Percentiles rank a stretch among this genome's conserved stretches.
phyloP scores from a whole-genome alignment of 2,888 invertebrate species.

The Bhutanitis thaidina region DNA sequence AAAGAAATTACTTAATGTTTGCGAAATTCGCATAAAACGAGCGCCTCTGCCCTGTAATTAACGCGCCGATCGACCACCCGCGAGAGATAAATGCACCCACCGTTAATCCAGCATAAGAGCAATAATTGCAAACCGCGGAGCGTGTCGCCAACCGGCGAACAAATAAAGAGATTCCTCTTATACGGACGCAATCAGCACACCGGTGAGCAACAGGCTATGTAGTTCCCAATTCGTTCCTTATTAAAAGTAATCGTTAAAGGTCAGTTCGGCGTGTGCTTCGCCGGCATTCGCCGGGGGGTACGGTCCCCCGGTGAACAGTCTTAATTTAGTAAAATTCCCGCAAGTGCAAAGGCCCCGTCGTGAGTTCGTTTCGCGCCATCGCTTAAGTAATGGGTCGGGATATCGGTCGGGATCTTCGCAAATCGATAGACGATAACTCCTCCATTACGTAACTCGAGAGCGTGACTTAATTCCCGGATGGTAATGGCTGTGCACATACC shows the following conservation, averaged over 20 bases:
- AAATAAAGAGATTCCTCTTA: conserved; percentile 60
- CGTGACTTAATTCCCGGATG: conserved; percentile 12
- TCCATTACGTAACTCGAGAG: conserved; percentile 16
- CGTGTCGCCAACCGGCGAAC: conserved; percentile 45
- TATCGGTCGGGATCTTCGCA: conserved; percentile 33
- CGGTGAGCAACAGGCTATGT: not conserved
- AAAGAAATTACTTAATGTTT: conserved; percentile 62
- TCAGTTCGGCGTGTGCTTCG: not conserved
- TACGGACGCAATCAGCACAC: not conserved
- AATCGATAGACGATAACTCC: conserved; percentile 23
- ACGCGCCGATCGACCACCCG: conserved; percentile 67
- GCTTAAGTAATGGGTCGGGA: conserved; percentile 53
- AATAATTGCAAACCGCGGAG: conserved; percentile 47
- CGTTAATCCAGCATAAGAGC: conserved; percentile 55
- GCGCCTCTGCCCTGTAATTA: conserved; percentile 61
- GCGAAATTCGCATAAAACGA: conserved; percentile 15
- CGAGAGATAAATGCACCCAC: conserved; percentile 61
- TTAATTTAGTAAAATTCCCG: conserved; percentile 51
- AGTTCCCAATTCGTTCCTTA: conserved; percentile 10
- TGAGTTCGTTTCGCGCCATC: conserved; percentile 56
- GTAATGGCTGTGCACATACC: conserved; percentile 3
- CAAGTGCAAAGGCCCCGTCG: conserved; percentile 47
- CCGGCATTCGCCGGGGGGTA: conserved; percentile 5
- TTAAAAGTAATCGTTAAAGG: conserved; percentile 7
- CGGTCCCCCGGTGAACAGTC: conserved; percentile 28